Evolutionary conservation across 1,140 invertebrate species (phyloP).

Genomic region (Galleria mellonella): DNA sequence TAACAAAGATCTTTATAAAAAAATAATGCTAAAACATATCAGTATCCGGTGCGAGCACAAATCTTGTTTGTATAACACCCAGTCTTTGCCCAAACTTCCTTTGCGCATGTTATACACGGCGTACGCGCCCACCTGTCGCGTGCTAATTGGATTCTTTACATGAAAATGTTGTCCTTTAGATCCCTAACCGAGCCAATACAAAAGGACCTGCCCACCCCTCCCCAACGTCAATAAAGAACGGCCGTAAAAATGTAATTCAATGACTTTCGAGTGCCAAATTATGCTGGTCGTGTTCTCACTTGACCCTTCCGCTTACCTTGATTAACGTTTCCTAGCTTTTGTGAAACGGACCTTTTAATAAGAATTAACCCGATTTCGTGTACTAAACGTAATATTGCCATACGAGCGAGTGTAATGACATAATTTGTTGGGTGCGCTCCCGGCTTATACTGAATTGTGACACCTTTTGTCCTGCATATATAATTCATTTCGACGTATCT

Average conservation of each 20-base stretch:
- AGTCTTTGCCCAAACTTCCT: constrained; percentile 10
- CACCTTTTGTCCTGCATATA: no score
- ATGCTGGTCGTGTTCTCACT: constrained; percentile 10
- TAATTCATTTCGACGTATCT: no score
- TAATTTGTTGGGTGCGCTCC: no score
- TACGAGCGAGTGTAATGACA: no score
- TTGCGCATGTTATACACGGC: constrained; percentile 24
- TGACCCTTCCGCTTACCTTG: constrained; percentile 46
- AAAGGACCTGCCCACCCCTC: constrained; percentile 4
- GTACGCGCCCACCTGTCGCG: constrained; percentile 36
- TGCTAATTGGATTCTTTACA: constrained; percentile 58
- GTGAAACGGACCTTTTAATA: constrained; percentile 37
- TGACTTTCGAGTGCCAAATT: constrained; percentile 13
- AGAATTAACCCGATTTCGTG: constrained; percentile 34
- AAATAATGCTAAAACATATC: no score
- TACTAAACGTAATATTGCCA: neutral
- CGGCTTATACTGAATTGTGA: no score
- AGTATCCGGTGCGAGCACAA: no score
- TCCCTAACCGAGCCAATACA: constrained; percentile 5
- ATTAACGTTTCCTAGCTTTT: constrained; percentile 41
- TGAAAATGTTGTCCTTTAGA: constrained; percentile 42
- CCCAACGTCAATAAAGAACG: neutral
- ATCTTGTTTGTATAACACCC: constrained; percentile 7
- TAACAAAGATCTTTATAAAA: no score
- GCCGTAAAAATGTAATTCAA: constrained; percentile 1